phyloP scores from a whole-genome alignment of 2,797 vertebrate genomes.

The Mus caroli region DNA sequence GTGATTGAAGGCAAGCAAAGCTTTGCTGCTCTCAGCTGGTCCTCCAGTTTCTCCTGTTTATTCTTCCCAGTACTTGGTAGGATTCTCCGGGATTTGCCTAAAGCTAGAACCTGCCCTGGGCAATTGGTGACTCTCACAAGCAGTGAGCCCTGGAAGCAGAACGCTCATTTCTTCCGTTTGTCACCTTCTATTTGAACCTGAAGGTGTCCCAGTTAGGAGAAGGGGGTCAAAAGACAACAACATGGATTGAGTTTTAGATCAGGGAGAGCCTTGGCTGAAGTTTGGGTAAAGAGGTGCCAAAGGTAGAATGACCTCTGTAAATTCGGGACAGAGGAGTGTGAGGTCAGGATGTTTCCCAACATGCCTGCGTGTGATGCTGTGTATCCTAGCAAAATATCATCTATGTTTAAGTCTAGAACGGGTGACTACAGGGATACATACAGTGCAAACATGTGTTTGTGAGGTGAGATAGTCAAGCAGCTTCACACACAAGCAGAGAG shows the following conservation, averaged over 20 bases:
- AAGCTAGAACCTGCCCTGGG: not conserved
- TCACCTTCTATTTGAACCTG: not conserved
- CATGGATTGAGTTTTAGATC: not conserved
- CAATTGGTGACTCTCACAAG: not conserved
- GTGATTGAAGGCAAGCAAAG: not conserved
- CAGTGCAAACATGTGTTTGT: too few species aligned
- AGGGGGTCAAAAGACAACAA: not conserved
- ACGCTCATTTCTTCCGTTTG: not conserved
- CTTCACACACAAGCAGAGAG: not conserved
- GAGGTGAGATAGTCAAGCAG: not conserved
- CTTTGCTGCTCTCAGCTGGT: not conserved
- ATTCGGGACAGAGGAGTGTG: not conserved
- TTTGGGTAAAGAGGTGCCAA: not conserved
- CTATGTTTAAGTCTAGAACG: slow-evolving; percentile 28
- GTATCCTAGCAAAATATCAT: not conserved
- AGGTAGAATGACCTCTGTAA: not conserved
- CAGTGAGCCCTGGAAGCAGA: not conserved
- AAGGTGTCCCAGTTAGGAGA: not conserved
- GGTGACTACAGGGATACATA: accelerated
- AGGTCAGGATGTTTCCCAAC: not conserved
- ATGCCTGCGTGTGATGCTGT: not conserved
- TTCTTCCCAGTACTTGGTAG: not conserved
- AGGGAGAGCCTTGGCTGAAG: not conserved
- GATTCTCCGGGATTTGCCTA: not conserved
- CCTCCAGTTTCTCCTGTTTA: not conserved